phyloP scores from a whole-genome alignment of 2,888 invertebrate genomes.

The Idaea straminata region DNA sequence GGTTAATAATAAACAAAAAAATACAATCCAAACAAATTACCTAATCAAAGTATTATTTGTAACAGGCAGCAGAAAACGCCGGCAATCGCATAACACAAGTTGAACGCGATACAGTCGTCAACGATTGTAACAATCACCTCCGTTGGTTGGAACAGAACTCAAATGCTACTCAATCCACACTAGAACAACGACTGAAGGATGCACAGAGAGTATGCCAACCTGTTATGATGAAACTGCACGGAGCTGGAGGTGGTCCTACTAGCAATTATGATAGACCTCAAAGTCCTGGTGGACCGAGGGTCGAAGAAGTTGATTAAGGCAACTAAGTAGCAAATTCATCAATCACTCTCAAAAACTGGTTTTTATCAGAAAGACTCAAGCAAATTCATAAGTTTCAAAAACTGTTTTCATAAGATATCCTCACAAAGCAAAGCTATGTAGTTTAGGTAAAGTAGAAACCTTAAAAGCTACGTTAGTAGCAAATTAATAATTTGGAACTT shows the following conservation, averaged over 20 bases:
- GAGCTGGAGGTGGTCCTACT: conserved; percentile 66
- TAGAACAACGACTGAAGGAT: conserved; percentile 87
- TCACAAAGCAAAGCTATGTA: too few species aligned
- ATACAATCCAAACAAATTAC: background rate
- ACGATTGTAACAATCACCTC: conserved; percentile 85
- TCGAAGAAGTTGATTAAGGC: conserved; percentile 83
- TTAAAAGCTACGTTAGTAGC: too few species aligned
- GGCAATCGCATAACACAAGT: conserved; percentile 84
- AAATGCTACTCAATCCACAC: conserved; percentile 88
- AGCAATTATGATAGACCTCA: conserved; percentile 40
- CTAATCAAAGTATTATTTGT: conserved; percentile 2
- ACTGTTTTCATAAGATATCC: too few species aligned
- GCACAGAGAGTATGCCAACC: conserved; percentile 88
- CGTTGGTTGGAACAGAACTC: conserved; percentile 90
- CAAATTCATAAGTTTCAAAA: too few species aligned
- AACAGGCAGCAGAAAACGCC: conserved; percentile 83
- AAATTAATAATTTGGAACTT: too few species aligned
- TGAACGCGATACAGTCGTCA: conserved; percentile 85
- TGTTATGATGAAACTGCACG: conserved; percentile 91
- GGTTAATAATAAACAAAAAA: too few species aligned
- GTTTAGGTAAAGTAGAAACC: too few species aligned
- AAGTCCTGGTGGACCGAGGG: conserved; percentile 80
- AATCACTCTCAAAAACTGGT: too few species aligned
- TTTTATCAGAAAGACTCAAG: too few species aligned
- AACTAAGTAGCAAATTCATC: too few species aligned